A percentile compares a stretch with the other conserved stretches of the same genome.
Conservation (phyloP, 2,888 invertebrate genomes). For the Acrocera orbiculus region DNA sequence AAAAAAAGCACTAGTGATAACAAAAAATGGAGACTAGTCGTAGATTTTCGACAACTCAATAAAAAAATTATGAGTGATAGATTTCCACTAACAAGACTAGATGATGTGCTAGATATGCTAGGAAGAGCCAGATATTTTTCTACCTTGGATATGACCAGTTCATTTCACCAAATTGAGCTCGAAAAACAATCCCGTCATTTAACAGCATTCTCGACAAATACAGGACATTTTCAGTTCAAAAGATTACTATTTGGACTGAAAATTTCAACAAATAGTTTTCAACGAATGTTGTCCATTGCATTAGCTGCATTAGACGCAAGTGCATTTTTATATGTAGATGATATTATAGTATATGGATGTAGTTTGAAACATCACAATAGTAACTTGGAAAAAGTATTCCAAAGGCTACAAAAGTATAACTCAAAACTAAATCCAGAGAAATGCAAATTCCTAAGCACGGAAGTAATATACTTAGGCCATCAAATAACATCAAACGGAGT, state of each 20-base stretch:
- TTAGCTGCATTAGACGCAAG: slow-evolving; percentile 6
- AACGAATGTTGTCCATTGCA: slow-evolving; percentile 12
- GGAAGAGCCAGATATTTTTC: slow-evolving; percentile 4
- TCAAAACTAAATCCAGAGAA: slow-evolving; percentile 9
- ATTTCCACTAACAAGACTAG: slow-evolving; percentile 5
- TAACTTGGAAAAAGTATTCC: slow-evolving; percentile 8
- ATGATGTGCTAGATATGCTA: slow-evolving; percentile 5
- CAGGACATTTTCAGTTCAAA: slow-evolving; percentile 11
- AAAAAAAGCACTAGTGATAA: too few species aligned
- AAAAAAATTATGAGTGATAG: slow-evolving; percentile 5
- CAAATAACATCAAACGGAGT: too few species aligned
- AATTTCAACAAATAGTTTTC: slow-evolving; percentile 12
- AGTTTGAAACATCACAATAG: slow-evolving; percentile 10
- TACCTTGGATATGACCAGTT: neutral
- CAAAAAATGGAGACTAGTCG: too few species aligned
- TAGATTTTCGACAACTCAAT: slow-evolving; percentile 10
- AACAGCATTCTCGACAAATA: slow-evolving; percentile 10
- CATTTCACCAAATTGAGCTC: slow-evolving; percentile 7
- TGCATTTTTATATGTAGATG: slow-evolving; percentile 13
- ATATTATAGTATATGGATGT: slow-evolving; percentile 13
- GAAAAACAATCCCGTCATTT: slow-evolving; percentile 8
- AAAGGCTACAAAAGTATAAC: slow-evolving; percentile 7
- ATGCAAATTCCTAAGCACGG: slow-evolving; percentile 11
- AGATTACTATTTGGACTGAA: slow-evolving; percentile 11
- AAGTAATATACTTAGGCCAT: slow-evolving; percentile 13